phyloP scores from a whole-genome alignment of 2,888 invertebrate genomes.

The Calliopum simillimum region DNA sequence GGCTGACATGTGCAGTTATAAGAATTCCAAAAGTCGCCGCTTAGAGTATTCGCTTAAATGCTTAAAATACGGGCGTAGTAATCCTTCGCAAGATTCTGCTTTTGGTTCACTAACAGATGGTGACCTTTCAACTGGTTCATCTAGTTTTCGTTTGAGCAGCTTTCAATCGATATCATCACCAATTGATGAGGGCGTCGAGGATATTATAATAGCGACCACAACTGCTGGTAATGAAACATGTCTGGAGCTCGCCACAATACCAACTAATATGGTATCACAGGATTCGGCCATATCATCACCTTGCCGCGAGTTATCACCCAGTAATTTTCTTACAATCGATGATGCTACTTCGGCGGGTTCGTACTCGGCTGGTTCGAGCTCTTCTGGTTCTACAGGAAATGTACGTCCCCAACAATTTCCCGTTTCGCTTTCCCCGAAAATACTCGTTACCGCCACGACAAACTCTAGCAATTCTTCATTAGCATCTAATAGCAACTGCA shows the following conservation, averaged over 20 bases:
- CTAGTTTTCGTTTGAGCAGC: slow-evolving; percentile 66
- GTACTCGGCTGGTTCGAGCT: slow-evolving; percentile 56
- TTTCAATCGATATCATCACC: slow-evolving; percentile 68
- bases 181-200: slow-evolving; percentile 68
- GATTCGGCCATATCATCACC: slow-evolving; percentile 66
- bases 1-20: slow-evolving; percentile 66
- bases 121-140: slow-evolving; percentile 66
- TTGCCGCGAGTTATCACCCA: slow-evolving; percentile 63
- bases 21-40: slow-evolving; percentile 67
- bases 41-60: slow-evolving; percentile 67
- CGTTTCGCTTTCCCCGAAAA: slow-evolving; percentile 64
- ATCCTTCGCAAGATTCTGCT: slow-evolving; percentile 68
- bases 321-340: slow-evolving; percentile 62
- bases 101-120: slow-evolving; percentile 67
- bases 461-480: slow-evolving; percentile 60
- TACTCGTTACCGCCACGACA: slow-evolving; percentile 60
- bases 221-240: slow-evolving; percentile 63
- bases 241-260: slow-evolving; percentile 63
- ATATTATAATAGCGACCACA: slow-evolving; percentile 65
- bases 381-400: slow-evolving; percentile 57
- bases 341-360: slow-evolving; percentile 55
- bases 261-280: slow-evolving; percentile 62
- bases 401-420: slow-evolving; percentile 64
- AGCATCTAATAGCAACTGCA: slow-evolving; percentile 46
- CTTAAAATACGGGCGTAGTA: slow-evolving; percentile 66